These are phyloP conservation scores for Allacma fusca DNA, from an alignment of 2,888 invertebrate species.

Conservation along the genomic window DNA sequence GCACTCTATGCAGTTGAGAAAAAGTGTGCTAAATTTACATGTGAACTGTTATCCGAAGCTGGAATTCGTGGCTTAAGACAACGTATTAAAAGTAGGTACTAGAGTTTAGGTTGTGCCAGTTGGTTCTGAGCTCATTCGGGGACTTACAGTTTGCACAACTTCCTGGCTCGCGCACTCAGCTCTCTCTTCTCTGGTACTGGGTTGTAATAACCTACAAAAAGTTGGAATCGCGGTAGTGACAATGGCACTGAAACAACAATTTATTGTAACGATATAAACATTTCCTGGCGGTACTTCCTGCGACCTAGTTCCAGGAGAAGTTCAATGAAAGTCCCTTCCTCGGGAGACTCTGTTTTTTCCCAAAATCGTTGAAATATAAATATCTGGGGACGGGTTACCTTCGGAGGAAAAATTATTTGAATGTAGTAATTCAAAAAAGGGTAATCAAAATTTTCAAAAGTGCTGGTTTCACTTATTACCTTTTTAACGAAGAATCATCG, in stretches of 20 bases:
- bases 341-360: not conserved
- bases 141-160: slow-evolving; percentile 20
- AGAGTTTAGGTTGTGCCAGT: not conserved
- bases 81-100: not conserved
- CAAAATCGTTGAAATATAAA: not conserved
- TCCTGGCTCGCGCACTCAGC: slow-evolving; percentile 23
- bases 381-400: too few species aligned
- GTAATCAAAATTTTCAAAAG: slow-evolving; percentile 19
- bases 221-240: slow-evolving; percentile 23
- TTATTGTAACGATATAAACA: not conserved
- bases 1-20: not conserved
- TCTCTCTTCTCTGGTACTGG: slow-evolving; percentile 1
- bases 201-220: slow-evolving; percentile 8
- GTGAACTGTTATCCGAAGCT: slow-evolving; percentile 11
- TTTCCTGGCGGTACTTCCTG: not conserved
- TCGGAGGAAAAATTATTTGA: too few species aligned
- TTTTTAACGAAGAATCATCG: not conserved
- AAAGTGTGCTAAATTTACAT: slow-evolving; percentile 22
- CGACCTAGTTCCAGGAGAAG: not conserved
- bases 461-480: slow-evolving; percentile 37
- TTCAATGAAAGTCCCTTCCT: too few species aligned
- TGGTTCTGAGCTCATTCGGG: slow-evolving; percentile 7
- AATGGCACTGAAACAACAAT: slow-evolving; percentile 1
- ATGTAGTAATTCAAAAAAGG: not conserved
- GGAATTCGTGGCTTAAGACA: slow-evolving; percentile 8